A percentile compares a stretch with the other conserved stretches of the same genome.
These are phyloP conservation scores for Micropoecilia bifurca DNA, from an alignment of 2,797 vertebrate genomes.

Conservation along the genomic window DNA sequence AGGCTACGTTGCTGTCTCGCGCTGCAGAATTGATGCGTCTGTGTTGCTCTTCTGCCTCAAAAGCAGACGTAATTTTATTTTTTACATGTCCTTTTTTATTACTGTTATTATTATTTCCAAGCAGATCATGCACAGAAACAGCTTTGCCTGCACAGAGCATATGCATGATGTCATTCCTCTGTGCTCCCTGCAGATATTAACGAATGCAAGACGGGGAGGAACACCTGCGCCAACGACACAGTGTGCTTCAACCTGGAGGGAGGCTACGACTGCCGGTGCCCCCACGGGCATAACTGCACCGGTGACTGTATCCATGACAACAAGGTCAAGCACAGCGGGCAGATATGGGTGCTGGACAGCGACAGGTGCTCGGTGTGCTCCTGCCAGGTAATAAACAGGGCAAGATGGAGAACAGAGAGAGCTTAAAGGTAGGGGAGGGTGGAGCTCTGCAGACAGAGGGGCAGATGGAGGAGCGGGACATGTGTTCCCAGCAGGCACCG, in stretches of 20 bases:
- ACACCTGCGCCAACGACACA: slow-evolving; percentile 96
- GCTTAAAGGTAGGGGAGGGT: neutral
- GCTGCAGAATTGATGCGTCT: slow-evolving; percentile 22
- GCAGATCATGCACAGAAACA: neutral
- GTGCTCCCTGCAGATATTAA: slow-evolving; percentile 88
- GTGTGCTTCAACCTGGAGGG: slow-evolving; percentile 98
- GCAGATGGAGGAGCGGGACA: slow-evolving; percentile 7
- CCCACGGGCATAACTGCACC: slow-evolving; percentile 96
- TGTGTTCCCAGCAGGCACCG: slow-evolving; percentile 1
- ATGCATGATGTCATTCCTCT: slow-evolving; percentile 45
- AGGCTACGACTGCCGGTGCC: slow-evolving; percentile 96
- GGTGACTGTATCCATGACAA: slow-evolving; percentile 95
- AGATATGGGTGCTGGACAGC: slow-evolving; percentile 97
- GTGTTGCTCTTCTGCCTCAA: slow-evolving; percentile 7
- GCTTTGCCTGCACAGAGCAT: slow-evolving; percentile 37
- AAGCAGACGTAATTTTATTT: neutral
- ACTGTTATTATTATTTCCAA: neutral
- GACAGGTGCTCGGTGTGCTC: slow-evolving; percentile 97
- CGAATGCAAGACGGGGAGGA: slow-evolving; percentile 93
- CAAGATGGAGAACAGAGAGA: slow-evolving; percentile 1
- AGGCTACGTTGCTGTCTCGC: slow-evolving; percentile 44
- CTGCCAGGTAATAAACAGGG: slow-evolving; percentile 88
- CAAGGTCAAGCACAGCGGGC: slow-evolving; percentile 94
- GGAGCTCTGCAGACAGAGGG: slow-evolving; percentile 8
- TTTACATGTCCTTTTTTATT: neutral